These are phyloP conservation scores for Tauraco erythrolophus DNA, from an alignment of 2,113 vertebrate species.

Conservation along the genomic window DNA sequence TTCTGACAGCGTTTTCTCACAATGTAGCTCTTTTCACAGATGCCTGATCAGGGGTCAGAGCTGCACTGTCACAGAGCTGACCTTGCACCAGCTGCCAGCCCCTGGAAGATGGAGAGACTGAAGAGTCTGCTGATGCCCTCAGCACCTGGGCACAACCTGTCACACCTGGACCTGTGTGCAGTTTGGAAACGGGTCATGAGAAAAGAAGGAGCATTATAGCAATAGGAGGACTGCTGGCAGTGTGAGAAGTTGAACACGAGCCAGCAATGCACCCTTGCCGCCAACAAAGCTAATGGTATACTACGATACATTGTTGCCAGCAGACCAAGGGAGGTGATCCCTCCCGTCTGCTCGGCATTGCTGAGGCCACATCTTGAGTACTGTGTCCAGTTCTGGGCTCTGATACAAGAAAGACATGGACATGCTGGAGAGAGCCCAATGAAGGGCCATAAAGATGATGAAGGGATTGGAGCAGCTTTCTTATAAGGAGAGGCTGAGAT, in stretches of 20 bases:
- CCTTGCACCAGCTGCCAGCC: not conserved
- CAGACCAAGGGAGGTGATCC: not conserved
- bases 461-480: not conserved
- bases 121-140: not conserved
- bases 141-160: not conserved
- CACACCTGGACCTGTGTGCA: fast-evolving
- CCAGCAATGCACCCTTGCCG: not conserved
- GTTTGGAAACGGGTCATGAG: not conserved
- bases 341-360: not conserved
- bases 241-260: not conserved
- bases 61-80: not conserved
- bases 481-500: not conserved
- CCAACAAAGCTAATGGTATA: not conserved
- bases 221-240: not conserved
- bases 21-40: not conserved
- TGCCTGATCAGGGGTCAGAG: not conserved
- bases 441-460: not conserved
- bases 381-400: not conserved
- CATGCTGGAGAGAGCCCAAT: not conserved
- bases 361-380: not conserved
- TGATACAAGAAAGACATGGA: not conserved
- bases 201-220: not conserved
- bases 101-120: not conserved
- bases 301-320: too few relatives aligned
- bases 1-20: not conserved